Percentiles rank a stretch among this genome's conserved stretches.
These are phyloP conservation scores for Pachyramphus minor DNA, from an alignment of 2,113 vertebrate genomes.

Conservation along the genomic window DNA sequence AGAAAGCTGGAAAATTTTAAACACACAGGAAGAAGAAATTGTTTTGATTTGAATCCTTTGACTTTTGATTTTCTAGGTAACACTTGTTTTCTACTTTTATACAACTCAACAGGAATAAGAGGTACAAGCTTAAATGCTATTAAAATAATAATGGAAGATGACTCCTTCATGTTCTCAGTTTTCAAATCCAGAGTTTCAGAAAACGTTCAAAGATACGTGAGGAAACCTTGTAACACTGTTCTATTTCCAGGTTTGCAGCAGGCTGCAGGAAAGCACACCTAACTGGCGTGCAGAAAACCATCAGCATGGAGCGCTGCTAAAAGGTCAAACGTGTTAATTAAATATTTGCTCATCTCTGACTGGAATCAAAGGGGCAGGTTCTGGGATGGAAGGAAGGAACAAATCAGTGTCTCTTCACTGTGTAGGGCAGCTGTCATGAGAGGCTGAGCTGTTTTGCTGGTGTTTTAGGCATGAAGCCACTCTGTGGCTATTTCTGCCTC, in stretches of 20 bases:
- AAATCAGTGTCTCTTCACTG: background rate
- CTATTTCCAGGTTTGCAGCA: background rate
- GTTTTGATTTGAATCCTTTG: background rate
- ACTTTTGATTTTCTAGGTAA: background rate
- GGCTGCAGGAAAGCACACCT: background rate
- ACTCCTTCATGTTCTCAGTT: background rate
- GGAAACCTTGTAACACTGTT: background rate
- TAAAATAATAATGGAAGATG: background rate
- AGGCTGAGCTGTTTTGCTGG: background rate
- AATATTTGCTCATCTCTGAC: background rate
- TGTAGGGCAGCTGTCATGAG: background rate
- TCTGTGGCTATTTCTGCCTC: constrained; percentile 18
- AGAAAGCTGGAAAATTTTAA: background rate
- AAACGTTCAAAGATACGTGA: background rate
- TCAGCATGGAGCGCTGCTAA: background rate
- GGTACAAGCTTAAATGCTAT: background rate
- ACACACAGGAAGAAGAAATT: background rate
- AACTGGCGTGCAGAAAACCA: background rate
- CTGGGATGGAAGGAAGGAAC: background rate
- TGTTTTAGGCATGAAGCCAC: background rate
- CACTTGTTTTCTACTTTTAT: background rate
- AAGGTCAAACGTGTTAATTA: constrained; percentile 19
- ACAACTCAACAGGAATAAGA: background rate
- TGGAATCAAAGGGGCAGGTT: background rate
- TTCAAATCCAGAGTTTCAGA: background rate